Conservation (phyloP, 2,113 vertebrate species). For the Heterotilapia buettikoferi region DNA sequence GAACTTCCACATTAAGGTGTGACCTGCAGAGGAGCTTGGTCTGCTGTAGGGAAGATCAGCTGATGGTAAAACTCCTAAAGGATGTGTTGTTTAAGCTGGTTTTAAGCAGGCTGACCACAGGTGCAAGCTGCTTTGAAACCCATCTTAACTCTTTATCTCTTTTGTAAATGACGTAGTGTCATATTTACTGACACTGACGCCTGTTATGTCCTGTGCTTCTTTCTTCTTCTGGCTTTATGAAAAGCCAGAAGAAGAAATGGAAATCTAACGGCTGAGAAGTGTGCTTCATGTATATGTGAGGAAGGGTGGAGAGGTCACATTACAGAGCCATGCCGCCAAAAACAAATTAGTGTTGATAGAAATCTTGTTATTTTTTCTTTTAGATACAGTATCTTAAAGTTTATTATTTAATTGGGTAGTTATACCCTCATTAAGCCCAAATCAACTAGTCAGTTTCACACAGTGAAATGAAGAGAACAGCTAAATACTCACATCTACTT, state of each 20-base stretch:
- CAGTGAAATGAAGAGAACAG: background rate
- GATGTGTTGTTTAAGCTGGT: background rate
- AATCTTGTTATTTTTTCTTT: background rate
- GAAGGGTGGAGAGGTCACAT: background rate
- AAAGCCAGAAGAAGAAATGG: background rate
- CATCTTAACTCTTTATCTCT: background rate
- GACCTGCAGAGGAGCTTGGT: background rate
- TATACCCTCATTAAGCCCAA: background rate
- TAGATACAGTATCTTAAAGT: background rate
- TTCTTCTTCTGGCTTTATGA: background rate
- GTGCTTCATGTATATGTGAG: background rate
- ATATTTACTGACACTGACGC: background rate
- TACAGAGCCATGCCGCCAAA: background rate
- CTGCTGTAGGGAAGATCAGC: background rate
- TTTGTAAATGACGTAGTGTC: background rate
- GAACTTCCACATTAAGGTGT: background rate
- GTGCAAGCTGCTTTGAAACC: background rate
- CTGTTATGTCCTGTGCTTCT: background rate
- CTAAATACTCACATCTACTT: constrained; percentile 86
- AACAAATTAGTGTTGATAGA: background rate
- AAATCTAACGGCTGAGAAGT: background rate
- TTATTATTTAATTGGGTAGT: background rate
- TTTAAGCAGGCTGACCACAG: background rate
- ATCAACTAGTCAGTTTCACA: background rate
- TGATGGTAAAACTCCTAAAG: background rate